phyloP scores from a whole-genome alignment of 2,888 invertebrate species.

The Globia sparganii region DNA sequence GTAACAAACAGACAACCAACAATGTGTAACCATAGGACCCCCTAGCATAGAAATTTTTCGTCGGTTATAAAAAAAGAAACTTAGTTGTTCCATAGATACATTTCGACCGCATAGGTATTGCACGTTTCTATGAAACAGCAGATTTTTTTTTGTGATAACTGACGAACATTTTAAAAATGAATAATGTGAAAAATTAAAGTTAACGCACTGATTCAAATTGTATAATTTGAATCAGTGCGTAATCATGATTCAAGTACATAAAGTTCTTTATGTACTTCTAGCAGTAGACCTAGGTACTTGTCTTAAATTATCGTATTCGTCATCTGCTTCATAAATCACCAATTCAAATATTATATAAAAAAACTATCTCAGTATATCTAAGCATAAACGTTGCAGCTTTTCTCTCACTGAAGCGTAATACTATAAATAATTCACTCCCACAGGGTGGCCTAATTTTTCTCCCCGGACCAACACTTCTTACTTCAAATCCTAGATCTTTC shows the following conservation, averaged over 20 bases:
- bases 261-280: background rate
- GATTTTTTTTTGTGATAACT: background rate
- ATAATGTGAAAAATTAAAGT: too few species aligned
- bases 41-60: too few species aligned
- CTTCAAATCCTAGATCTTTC: conserved; percentile 18
- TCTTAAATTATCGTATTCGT: background rate
- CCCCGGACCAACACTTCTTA: conserved; percentile 9
- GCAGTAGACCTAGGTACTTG: background rate
- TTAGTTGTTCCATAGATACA: too few species aligned
- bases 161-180: background rate
- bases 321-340: background rate
- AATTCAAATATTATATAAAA: conserved; percentile 4
- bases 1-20: background rate
- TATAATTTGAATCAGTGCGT: too few species aligned
- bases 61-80: too few species aligned
- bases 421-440: conserved; percentile 46
- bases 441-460: conserved; percentile 13
- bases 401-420: conserved; percentile 14
- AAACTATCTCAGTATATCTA: background rate
- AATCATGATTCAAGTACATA: too few species aligned
- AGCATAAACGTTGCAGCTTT: background rate
- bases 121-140: background rate
- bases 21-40: background rate
- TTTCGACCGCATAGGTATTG: too few species aligned
- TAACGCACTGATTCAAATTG: background rate